Evolutionary conservation across 1,140 invertebrate species (phyloP).

Genomic region (Hypothenemus hampei): DNA sequence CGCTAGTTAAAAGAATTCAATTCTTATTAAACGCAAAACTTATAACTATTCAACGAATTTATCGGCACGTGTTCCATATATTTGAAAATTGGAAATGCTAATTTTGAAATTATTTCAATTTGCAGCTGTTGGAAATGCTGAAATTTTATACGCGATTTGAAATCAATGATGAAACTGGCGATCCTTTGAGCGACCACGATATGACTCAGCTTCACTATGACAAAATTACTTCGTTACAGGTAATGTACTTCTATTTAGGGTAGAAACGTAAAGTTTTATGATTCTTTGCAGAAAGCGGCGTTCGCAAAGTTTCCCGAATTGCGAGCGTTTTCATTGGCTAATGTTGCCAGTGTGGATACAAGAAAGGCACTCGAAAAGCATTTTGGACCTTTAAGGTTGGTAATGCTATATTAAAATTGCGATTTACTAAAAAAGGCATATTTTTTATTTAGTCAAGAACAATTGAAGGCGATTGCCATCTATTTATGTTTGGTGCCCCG

Average conservation of each 20-base stretch:
- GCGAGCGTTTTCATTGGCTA: constrained; percentile 81
- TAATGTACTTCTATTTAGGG: constrained; percentile 39
- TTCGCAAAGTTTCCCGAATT: constrained; percentile 90
- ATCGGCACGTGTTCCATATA: too few species aligned
- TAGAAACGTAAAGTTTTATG: neutral
- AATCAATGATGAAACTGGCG: constrained; percentile 94
- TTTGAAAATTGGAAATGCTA: too few species aligned
- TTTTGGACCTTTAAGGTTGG: constrained; percentile 71
- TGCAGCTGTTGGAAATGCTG: constrained; percentile 88
- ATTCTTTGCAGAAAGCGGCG: constrained; percentile 70
- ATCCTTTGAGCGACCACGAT: constrained; percentile 88
- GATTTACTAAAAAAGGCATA: too few species aligned
- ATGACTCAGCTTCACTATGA: constrained; percentile 92
- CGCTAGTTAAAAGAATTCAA: too few species aligned
- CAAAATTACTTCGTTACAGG: constrained; percentile 84
- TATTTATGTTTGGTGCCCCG: constrained; percentile 83
- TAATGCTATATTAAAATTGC: too few species aligned
- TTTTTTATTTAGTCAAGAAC: constrained; percentile 59
- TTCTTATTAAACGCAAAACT: too few species aligned
- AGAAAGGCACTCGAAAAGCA: constrained; percentile 79
- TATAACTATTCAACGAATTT: too few species aligned
- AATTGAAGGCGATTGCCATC: constrained; percentile 77
- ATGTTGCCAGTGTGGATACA: constrained; percentile 92
- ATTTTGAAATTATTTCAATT: constrained; percentile 27
- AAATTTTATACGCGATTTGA: constrained; percentile 97